phyloP scores from a whole-genome alignment of 2,888 invertebrate genomes.

The Branchipolynoe longqiensis region DNA sequence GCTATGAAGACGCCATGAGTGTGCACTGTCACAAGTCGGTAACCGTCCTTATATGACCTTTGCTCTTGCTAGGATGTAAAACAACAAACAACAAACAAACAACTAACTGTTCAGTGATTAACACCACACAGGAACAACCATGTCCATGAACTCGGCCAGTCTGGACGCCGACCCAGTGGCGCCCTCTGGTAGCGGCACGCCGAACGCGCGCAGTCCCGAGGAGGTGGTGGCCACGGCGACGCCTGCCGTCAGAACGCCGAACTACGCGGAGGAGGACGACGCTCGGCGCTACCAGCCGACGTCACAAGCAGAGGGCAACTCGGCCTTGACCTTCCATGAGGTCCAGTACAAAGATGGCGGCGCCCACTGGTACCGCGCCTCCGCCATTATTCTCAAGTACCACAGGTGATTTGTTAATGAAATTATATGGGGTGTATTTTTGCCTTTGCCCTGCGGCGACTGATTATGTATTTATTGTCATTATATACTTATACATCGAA shows the following conservation, averaged over 20 bases:
- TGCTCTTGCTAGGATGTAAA: no score
- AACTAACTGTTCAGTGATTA: no score
- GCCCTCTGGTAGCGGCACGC: constrained; percentile 45
- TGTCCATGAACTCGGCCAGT: constrained; percentile 62
- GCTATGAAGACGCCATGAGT: no score
- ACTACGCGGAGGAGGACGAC: not conserved
- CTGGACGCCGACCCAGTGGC: constrained; percentile 23
- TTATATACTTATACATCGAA: no score
- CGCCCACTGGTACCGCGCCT: constrained; percentile 80
- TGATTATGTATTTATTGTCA: no score
- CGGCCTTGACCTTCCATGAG: constrained; percentile 61
- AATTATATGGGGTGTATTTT: no score
- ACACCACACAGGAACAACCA: constrained; percentile 62
- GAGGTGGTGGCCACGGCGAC: constrained; percentile 45
- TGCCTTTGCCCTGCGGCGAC: no score
- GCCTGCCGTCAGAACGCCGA: not conserved
- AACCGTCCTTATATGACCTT: no score
- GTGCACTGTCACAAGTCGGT: no score
- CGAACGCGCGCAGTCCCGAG: constrained; percentile 29
- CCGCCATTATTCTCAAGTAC: constrained; percentile 78
- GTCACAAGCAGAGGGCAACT: constrained; percentile 11
- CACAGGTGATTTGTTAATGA: constrained; percentile 80
- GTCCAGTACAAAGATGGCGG: constrained; percentile 74
- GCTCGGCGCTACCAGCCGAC: constrained; percentile 2
- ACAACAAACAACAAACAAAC: no score